Evolutionary conservation across 2,113 vertebrate species (phyloP).

Genomic region (Micromys minutus): DNA sequence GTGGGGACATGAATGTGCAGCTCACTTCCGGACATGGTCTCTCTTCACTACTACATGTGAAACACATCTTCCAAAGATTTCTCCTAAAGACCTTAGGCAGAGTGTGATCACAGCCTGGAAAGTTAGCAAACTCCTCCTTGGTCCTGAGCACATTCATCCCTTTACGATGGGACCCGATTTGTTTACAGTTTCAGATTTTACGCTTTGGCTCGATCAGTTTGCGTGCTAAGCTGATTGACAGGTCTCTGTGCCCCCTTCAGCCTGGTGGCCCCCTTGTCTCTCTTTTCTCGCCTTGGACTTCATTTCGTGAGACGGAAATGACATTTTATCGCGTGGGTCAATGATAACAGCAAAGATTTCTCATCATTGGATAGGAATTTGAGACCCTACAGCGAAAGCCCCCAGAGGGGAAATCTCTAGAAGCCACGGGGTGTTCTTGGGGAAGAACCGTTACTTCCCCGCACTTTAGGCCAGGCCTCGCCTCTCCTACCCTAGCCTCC

Average conservation of each 20-base stretch:
- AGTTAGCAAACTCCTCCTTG: neutral
- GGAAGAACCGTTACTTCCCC: neutral
- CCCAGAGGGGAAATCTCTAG: neutral
- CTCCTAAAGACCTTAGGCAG: neutral
- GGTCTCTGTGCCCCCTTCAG: neutral
- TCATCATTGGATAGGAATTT: neutral
- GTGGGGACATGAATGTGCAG: neutral
- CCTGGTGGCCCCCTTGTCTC: neutral
- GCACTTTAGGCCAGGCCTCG: neutral
- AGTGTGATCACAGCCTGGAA: neutral
- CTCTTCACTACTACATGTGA: neutral
- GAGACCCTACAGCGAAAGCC: neutral
- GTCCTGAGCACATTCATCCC: neutral
- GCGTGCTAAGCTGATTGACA: neutral
- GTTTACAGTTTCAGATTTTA: neutral
- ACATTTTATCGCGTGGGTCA: neutral
- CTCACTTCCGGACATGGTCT: neutral
- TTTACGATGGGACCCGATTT: neutral
- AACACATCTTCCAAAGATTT: neutral
- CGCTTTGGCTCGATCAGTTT: neutral
- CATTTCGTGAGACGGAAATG: neutral
- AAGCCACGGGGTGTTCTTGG: neutral
- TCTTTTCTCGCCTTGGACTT: constrained; percentile 9
- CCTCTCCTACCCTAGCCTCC: neutral
- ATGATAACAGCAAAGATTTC: neutral